Base-by-base conservation (phyloP, 2,797 vertebrate species). In the Pantherophis alleghaniensis region DNA sequence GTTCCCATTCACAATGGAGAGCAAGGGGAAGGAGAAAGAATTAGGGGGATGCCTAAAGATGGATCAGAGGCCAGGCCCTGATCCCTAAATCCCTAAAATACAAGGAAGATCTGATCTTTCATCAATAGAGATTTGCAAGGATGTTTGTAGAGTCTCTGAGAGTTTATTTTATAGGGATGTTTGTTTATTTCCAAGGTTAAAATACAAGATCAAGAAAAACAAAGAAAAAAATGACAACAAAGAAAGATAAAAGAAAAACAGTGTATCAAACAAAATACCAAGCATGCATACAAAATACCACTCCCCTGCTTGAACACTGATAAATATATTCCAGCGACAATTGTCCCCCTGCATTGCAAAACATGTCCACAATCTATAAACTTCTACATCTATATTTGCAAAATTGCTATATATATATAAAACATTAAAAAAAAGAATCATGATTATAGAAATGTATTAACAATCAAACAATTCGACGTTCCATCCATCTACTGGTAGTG, bases 1-100 rank as follows among this genome's bases (percentile, higher is more conserved):
- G 86, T 94, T 55, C 63, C 88, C 93, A 74, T 95, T 95, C 88
- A 90, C 93, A 95, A 3, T 92, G 94, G 94, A 95, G 94, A 92
- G 59, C n/a, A 56, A 63, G n/a, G 86, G 56, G 7, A 92, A 92
- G 60, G 9, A 95, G 93, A 94, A 93, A 87, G 90, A 91, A 20
- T 91, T 92, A 94, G 86, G 91, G 91, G 93, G 86, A 88, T 28
- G 24, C 66, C 63, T 88, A n/a, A 69, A 37, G 22, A 56, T 42
- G n/a, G 63, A 47, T 14, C 51, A 11, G 47, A 87, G 42, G 10
- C 86, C 22, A 24, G 32, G 86, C 13, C 4, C 55, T 16, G 55
- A 56, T 16, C 4, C 16, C 16, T 56, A 16, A 56, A 4, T 53
- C 42, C 9, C 16, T 61, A 32, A 86, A n/a, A 59, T 16, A 10